Evolutionary conservation across 2,888 invertebrate species (phyloP).

Genomic region (Blastobasis lacticolella): DNA sequence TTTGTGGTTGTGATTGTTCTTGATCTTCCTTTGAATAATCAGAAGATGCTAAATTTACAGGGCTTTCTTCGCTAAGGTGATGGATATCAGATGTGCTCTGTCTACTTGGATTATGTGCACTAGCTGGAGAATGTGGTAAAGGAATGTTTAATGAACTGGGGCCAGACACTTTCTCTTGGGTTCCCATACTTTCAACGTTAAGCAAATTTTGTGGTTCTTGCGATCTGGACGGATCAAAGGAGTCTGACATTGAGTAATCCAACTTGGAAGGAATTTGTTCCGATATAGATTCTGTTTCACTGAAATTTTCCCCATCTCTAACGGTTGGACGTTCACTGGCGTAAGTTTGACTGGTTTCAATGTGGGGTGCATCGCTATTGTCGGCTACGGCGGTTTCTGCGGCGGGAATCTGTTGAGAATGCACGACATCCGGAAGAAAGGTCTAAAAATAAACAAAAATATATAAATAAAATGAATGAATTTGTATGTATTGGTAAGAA

Average conservation of each 20-base stretch:
- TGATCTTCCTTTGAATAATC: conserved; percentile 43
- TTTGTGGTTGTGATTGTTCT: conserved; percentile 18
- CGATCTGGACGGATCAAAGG: conserved; percentile 28
- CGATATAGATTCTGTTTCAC: conserved; percentile 58
- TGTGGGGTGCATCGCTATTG: conserved; percentile 29
- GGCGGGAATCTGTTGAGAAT: conserved; percentile 63
- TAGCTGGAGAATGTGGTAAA: conserved; percentile 27
- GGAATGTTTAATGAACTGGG: conserved; percentile 35
- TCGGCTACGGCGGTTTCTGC: conserved; percentile 36
- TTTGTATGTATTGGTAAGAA: conserved; percentile 12
- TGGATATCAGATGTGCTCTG: conserved; percentile 48
- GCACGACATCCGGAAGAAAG: conserved; percentile 71
- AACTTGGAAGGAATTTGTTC: conserved; percentile 57
- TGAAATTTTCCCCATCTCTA: conserved; percentile 35
- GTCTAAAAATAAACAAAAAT: conserved; percentile 71
- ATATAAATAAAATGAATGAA: conserved; percentile 35
- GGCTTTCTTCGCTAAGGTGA: conserved; percentile 59
- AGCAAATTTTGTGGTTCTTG: conserved; percentile 26
- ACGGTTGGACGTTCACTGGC: conserved; percentile 21
- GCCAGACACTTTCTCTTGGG: conserved; percentile 29
- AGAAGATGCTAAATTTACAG: conserved; percentile 51
- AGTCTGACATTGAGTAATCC: conserved; percentile 45
- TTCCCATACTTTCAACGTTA: conserved; percentile 20
- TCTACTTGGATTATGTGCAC: conserved; percentile 38
- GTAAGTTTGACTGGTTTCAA: conserved; percentile 25